These are phyloP conservation scores for Etia nguti DNA, from an alignment of 2,113 vertebrate species.

Conservation along the genomic window DNA sequence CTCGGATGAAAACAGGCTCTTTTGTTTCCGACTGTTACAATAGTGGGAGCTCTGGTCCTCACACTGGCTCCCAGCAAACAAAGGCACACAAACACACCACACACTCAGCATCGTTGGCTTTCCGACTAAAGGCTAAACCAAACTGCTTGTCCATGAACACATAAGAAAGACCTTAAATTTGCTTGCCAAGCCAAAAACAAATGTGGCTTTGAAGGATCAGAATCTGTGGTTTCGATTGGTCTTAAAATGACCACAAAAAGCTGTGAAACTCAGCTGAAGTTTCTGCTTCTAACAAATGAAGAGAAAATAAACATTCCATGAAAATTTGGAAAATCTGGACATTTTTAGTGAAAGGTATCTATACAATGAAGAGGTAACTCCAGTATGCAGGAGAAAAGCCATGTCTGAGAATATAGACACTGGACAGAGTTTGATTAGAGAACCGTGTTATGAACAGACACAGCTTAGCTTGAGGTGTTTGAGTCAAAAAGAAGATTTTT, in stretches of 20 bases:
- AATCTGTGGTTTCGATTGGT: neutral
- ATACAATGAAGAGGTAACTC: neutral
- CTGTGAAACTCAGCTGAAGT: neutral
- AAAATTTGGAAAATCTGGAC: neutral
- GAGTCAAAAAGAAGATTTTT: neutral
- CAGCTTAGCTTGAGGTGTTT: neutral
- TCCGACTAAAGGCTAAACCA: neutral
- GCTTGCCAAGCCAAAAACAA: neutral
- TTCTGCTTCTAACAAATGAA: neutral
- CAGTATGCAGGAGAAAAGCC: neutral
- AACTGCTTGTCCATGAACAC: neutral
- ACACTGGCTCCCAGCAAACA: neutral
- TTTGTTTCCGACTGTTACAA: conserved; percentile 8
- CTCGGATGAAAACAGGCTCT: neutral
- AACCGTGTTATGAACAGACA: neutral
- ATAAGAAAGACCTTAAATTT: neutral
- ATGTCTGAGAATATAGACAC: neutral
- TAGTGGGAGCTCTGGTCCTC: neutral
- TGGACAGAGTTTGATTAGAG: neutral
- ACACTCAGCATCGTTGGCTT: neutral
- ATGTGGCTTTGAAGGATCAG: neutral
- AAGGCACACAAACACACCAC: neutral
- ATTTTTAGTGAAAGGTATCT: neutral
- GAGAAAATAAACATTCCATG: neutral
- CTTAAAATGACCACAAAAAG: neutral